Evolutionary conservation across 2,113 vertebrate species (phyloP), one percentile per base, ranked within the genome.

Genomic region (Pseudonaja textilis): DNA sequence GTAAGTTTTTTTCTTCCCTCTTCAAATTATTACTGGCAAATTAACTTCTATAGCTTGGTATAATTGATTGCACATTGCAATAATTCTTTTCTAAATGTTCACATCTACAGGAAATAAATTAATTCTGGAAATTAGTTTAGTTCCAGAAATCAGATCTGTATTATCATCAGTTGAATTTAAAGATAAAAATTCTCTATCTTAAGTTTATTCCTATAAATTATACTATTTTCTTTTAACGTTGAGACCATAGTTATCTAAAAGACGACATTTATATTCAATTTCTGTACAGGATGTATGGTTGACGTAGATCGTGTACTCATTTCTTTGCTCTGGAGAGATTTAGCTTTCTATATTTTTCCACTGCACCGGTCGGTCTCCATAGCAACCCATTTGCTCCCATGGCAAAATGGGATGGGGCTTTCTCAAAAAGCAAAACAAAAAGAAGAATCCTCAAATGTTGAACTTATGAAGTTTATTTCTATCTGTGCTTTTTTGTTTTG

Each of bases 301-400:
- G 91, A 95, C 69, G 93, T 95, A 86, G 7, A 47, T 85, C 87
- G 90, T 26, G 1, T 97, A 93, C 90, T 94, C 90, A 92, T 89
- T 95, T 96, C 74, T 61, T 93, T 93, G 54, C 96, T 96, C 94
- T 92, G 88, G 91, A 93, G 95, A 96, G 95, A 92, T 87, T 95
- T 95, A 91, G 95, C 89, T 88, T 92, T 95, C 94, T 97, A 94
- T 94, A 96, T 95, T 97, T 96, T 97, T 90, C 90, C 90, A 95
- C 94, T 93, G 57, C 88, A 69, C 90, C 94, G n/a, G 54, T 94
- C 89, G 92, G 97, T 98, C 97, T 95, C 97, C 96, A 97, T 97
- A 95, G 96, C 95, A 97, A 98, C 95, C 39, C 91, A 26, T 94
- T 97, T 97, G 95, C 95, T 97, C 91, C 95, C 96, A 95, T 90